Evolutionary conservation across 1,140 invertebrate genomes (phyloP), one percentile per base, ranked within the genome.

Genomic region (Drosophila ohnishii): DNA sequence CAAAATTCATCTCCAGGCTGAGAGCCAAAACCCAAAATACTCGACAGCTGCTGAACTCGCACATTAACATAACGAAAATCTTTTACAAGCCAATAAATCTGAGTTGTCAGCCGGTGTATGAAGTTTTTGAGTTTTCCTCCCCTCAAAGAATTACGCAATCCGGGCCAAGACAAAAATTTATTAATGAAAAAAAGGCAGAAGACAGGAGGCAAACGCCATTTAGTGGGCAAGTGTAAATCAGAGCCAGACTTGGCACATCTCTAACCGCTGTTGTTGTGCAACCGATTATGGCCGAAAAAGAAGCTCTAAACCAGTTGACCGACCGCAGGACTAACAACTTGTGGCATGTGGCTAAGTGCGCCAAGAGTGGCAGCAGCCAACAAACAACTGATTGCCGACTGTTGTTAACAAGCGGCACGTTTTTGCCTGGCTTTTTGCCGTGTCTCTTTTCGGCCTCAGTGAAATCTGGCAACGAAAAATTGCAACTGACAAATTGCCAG

Each of bases 41-140:
- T 69, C 47, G 47, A 69, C 65, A 77, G 57, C 51, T 69, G 57
- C 51, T 69, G 51, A 47, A 76, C 56, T 67, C 37, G 60, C 40
- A 75, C 50, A 74, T 73, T 71, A 72, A 78, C 69, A 62, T 80
- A 80, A 80, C 64, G 70, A 78, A 82, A 67, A 70, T 79, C 75
- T 84, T 84, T 83, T 83, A 83, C 83, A 78, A 78, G 78, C 82
- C 65, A 82, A 85, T 78, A 86, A 81, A 86, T 78, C 67, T 60
- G 47, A 34, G 14, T 28, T 65, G 60, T 71, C 64, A 70, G 51
- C 35, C 34, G 14, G 22, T 30, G 48, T n/a, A 11, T 22, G 22
- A 22, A 22, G 22, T 22, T 22, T 22, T 22, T 34, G 59, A 75
- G 55, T 66, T 75, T 75, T 75, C 73, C 73, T 65, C 47, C 50